A percentile compares a stretch with the other conserved stretches of the same genome.
Evolutionary conservation across 2,888 invertebrate species (phyloP).

Genomic region (Sinotaia quadrata): DNA sequence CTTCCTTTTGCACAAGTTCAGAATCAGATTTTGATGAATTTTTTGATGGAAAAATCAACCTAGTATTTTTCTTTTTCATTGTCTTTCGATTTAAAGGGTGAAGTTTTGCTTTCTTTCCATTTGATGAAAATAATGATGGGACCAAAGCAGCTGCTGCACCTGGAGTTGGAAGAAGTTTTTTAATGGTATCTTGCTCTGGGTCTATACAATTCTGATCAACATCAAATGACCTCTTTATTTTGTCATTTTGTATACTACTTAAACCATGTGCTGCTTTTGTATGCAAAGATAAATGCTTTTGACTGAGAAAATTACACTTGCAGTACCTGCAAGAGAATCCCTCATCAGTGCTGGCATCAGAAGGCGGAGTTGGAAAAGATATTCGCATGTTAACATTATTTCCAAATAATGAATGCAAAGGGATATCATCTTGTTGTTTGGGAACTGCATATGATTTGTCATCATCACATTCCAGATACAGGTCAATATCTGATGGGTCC

Average conservation of each 20-base stretch:
- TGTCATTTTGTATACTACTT: background rate
- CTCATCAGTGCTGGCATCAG: background rate
- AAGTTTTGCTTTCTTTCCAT: background rate
- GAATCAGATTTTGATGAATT: conserved; percentile 16
- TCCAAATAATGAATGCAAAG: conserved; percentile 30
- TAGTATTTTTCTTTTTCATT: background rate
- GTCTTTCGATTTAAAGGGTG: conserved; percentile 3
- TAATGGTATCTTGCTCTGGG: background rate
- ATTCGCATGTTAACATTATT: conserved; percentile 38
- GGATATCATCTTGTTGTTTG: background rate
- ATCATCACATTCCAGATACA: conserved; percentile 45
- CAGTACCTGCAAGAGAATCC: conserved; percentile 30
- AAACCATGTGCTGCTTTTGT: conserved; percentile 17
- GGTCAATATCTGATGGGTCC: conserved; percentile 27
- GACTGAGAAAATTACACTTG: conserved; percentile 29
- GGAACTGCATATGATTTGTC: conserved; percentile 35
- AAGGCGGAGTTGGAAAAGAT: conserved; percentile 31
- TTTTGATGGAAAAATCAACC: conserved; percentile 4
- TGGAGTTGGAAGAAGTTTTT: background rate
- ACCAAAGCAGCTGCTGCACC: background rate
- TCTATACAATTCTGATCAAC: background rate
- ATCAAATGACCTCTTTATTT: background rate
- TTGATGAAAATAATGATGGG: background rate
- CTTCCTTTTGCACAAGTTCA: conserved; percentile 8
- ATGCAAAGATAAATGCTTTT: conserved; percentile 36